A percentile compares a stretch with the other conserved stretches of the same genome.
Conservation (phyloP, 2,888 invertebrate genomes). For the Drosophila flavopinicola region DNA sequence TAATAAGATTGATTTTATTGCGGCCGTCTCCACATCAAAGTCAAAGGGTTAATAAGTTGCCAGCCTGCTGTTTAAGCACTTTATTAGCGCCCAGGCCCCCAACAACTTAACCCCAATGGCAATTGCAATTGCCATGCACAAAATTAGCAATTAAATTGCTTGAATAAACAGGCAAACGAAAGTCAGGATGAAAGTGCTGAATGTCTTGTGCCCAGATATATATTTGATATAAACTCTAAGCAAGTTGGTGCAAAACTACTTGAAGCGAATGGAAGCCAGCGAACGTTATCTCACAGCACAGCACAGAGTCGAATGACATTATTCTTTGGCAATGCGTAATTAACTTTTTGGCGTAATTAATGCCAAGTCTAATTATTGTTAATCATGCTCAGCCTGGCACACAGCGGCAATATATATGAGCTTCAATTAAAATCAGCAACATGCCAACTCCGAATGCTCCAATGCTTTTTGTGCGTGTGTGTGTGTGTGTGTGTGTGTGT, state of each 20-base stretch:
- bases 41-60: slow-evolving; percentile 83
- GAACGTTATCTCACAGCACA: slow-evolving; percentile 34
- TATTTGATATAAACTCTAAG: not conserved
- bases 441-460: slow-evolving; percentile 34
- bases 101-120: not conserved
- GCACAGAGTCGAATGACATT: slow-evolving; percentile 59
- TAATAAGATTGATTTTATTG: slow-evolving; percentile 84
- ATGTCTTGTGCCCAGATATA: not conserved
- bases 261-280: not conserved
- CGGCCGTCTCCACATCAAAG: slow-evolving; percentile 47
- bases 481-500: too few species aligned
- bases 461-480: not conserved
- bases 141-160: slow-evolving; percentile 71
- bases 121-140: slow-evolving; percentile 41
- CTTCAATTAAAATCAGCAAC: slow-evolving; percentile 80
- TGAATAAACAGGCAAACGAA: slow-evolving; percentile 46
- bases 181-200: slow-evolving; percentile 15
- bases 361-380: slow-evolving; percentile 84
- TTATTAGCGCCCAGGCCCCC: slow-evolving; percentile 64
- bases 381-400: slow-evolving; percentile 81
- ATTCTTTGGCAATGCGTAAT: slow-evolving; percentile 67
- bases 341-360: slow-evolving; percentile 84
- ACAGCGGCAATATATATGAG: slow-evolving; percentile 75
- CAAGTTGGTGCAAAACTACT: slow-evolving; percentile 13
- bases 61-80: slow-evolving; percentile 81